Percentiles rank a stretch among this genome's conserved stretches.
Evolutionary conservation across 1,140 invertebrate genomes (phyloP).

Genomic region (Heliconius hewitsoni): DNA sequence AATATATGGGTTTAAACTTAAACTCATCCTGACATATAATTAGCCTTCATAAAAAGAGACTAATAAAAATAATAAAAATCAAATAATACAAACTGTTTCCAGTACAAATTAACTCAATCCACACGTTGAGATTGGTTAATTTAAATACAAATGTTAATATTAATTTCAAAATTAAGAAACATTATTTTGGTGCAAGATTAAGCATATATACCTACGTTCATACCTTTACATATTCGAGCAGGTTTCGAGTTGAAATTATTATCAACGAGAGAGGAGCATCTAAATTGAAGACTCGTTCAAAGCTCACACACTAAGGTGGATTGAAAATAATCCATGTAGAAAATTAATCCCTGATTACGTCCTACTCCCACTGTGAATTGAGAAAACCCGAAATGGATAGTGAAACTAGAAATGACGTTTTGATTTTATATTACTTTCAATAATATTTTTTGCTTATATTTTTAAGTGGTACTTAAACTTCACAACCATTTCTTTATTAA

Average conservation of each 20-base stretch:
- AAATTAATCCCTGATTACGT: slow-evolving; percentile 80
- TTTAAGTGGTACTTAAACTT: too few relatives aligned
- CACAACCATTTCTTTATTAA: too few relatives aligned
- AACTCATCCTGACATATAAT: too few relatives aligned
- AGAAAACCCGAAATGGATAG: slow-evolving; percentile 30
- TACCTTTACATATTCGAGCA: neutral
- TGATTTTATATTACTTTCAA: neutral
- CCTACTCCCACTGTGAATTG: slow-evolving; percentile 62
- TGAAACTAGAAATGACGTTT: neutral
- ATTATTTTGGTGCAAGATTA: neutral
- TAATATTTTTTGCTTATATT: too few relatives aligned
- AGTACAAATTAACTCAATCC: neutral
- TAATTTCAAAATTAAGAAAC: neutral
- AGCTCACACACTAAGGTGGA: slow-evolving; percentile 68
- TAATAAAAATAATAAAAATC: too few relatives aligned
- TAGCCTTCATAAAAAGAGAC: too few relatives aligned
- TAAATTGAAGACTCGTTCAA: slow-evolving; percentile 70
- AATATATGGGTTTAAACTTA: too few relatives aligned
- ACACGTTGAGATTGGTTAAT: neutral
- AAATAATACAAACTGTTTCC: too few relatives aligned
- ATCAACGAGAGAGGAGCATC: slow-evolving; percentile 51
- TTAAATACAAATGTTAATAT: neutral
- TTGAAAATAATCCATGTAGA: slow-evolving; percentile 81
- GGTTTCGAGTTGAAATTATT: slow-evolving; percentile 49
- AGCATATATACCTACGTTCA: neutral